Base-by-base conservation (phyloP, 2,113 vertebrate species). In the Silurus glanis region DNA sequence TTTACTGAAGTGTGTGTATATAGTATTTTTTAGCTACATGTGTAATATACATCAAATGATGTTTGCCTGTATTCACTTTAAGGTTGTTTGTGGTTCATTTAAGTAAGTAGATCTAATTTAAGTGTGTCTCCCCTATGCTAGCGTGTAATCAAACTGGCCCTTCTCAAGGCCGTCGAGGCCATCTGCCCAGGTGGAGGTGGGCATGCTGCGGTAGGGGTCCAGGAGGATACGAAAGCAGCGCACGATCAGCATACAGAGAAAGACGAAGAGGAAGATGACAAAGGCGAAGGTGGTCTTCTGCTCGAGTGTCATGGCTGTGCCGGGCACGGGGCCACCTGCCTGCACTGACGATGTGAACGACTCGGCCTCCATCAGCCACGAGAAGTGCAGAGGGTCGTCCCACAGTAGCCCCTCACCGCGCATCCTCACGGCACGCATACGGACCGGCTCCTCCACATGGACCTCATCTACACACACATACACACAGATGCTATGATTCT, bases 271-370 rank as follows among this genome's bases (percentile, higher is more conserved):
- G 87, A 96, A 93, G 90, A 95, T 91, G 86, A 97, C 96, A 91
- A 96, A 94, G 83, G 94, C 94, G 88, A 96, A 97, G 0, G 91
- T 95, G 75, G 95, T 96, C 93, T 97, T 97, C 91, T 97, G 95
- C 90, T 97, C 97, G 89, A 96, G 90, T 14, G 94, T 96, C 92
- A 96, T 95, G 88, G 89, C 91, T 88, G 93, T 87, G 86, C 94
- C 92, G 66, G 85, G 90, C 12, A 87, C 88, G 3, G 88, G 45
- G 21, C 93, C 93, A 47, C 90, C 92, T 83, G 90, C 92, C 86
- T 94, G 85, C 23, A 95, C 90, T 69, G 94, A 92, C 12, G 94
- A 95, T 85, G 94, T 94, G 87, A 94, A 87, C 21, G 93, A 91
- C 86, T 95, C 95, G 87, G 90, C 93, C 85, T 96, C 95, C 95